Base-by-base conservation (phyloP, 2,113 vertebrate species). In the Trinectes maculatus region DNA sequence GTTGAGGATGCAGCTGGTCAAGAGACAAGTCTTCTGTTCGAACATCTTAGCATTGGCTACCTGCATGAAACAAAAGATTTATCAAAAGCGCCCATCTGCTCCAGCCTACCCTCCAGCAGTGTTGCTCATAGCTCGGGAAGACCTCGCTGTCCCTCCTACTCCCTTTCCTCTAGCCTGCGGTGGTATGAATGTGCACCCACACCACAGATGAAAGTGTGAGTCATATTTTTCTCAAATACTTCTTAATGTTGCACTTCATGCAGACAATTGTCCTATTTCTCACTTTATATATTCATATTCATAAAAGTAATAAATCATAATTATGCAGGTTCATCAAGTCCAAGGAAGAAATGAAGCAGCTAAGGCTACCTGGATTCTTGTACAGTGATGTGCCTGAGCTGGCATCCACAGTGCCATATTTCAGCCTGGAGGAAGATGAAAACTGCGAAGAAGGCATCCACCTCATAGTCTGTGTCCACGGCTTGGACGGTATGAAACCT, bases 391-490 rank as follows among this genome's bases (percentile, higher is more conserved):
- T 96, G 66, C 92, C 94, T 57, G 89, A 94, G 69, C 85, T 99
- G 91, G 95, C 97, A n/a, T 98, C 98, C 76, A 94, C 92, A 9
- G 75, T 93, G 57, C 96, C 98, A 46, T 99, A 99, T 79, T 99
- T 99, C 81, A 98, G 95, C 79, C 71, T 95, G 84, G 96, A 99
- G 86, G 95, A 97, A 6, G 96, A 96, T 48, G 96, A 96, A 51
- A 85, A 88, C 68, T 92, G 91, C 79, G 96, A 95, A 51, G 95
- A 96, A 62, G 97, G 96, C 72, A 96, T 98, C 46, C 98, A 99
- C 83, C 95, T 99, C 15, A 93, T 99, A 70, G 95, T 99, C 68
- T 99, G 98, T 51, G 98, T 99, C 21, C 98, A 99, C 28, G 98
- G 98, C 44, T 89, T 99, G 16, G 98, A 99, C 44, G 98, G 98